Base-by-base conservation (phyloP, 53 echinoderm and acorn worm species). In the Mesocentrotus franciscanus region DNA sequence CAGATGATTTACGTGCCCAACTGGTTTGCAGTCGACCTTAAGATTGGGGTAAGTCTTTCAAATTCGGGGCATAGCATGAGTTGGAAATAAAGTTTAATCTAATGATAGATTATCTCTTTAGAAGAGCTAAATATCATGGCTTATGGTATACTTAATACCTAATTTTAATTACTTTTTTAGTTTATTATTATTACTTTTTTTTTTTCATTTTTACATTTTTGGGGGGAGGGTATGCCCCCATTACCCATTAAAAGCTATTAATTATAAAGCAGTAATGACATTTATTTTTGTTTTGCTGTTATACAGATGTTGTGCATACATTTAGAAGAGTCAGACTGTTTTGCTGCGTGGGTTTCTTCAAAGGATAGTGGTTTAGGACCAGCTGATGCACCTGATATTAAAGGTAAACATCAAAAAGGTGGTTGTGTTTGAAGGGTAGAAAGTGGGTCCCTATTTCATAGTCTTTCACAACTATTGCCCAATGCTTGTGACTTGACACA, bases 21-120 rank as follows among this genome's bases (percentile, higher is more conserved):
- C 92, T 99, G 99, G 99, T 99, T 99, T 92, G 95, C 97, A 75
- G 99, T 99, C 33, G 99, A 99, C 91, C 96, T 99, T 2, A 99
- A 99, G 85, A 99, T 98, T 79, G 99, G 99, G 93, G 99, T 99
- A 94, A 97, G 99, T 95, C 71, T 1, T 29, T 59, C 29, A 4
- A 24, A 26, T 22, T 49, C 24, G 68, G 68, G 24, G 20, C 61
- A 61, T 61, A 61, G 49, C 49, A 49, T 49, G 49, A 49, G 49
- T 49, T 49, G 0, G 6, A 49, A 7, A 49, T 49, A 4, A 49
- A 49, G 5, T 2, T 49, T 49, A 49, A 49, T 49, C 3, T 49
- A 4, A 49, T 49, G 4, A 49, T 49, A 49, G 49, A 4, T 49
- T 49, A 5, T 49, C 49, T 49, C 6, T 49, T 60, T 60, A 60